These are phyloP conservation scores for Apus apus DNA, from an alignment of 2,113 vertebrate species.

Conservation along the genomic window DNA sequence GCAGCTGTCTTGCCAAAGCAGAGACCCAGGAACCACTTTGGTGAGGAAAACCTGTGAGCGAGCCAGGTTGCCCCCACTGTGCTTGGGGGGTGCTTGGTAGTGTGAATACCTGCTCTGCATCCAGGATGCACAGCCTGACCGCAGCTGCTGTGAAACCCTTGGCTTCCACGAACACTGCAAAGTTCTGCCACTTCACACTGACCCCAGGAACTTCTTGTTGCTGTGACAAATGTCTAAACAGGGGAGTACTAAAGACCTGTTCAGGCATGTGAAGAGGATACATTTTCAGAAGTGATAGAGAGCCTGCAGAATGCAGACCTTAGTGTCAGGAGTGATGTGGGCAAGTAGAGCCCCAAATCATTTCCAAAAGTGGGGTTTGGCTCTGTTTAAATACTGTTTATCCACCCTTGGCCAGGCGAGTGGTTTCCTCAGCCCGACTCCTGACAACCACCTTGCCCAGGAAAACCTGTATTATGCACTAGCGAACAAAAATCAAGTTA, in stretches of 20 bases:
- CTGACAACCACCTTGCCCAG: neutral
- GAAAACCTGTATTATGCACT: neutral
- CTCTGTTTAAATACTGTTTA: neutral
- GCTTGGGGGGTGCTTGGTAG: neutral
- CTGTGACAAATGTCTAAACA: neutral
- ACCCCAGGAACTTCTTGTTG: neutral
- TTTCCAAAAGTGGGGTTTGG: neutral
- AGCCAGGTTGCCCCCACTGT: neutral
- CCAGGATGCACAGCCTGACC: neutral
- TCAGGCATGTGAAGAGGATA: neutral
- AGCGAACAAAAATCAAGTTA: conserved; percentile 15
- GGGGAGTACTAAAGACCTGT: neutral
- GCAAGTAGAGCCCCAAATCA: neutral
- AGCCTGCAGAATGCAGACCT: neutral
- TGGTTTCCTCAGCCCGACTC: neutral
- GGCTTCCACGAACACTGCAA: neutral
- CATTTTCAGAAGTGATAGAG: neutral
- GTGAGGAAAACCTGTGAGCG: neutral
- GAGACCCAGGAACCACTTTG: neutral
- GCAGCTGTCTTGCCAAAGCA: neutral
- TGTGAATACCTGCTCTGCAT: neutral
- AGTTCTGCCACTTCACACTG: neutral
- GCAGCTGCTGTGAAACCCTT: neutral
- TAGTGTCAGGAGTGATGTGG: neutral
- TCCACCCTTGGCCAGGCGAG: neutral